Evolutionary conservation across 2,797 vertebrate species (phyloP), one percentile per base, ranked within the genome.

Genomic region (Argya squamiceps): DNA sequence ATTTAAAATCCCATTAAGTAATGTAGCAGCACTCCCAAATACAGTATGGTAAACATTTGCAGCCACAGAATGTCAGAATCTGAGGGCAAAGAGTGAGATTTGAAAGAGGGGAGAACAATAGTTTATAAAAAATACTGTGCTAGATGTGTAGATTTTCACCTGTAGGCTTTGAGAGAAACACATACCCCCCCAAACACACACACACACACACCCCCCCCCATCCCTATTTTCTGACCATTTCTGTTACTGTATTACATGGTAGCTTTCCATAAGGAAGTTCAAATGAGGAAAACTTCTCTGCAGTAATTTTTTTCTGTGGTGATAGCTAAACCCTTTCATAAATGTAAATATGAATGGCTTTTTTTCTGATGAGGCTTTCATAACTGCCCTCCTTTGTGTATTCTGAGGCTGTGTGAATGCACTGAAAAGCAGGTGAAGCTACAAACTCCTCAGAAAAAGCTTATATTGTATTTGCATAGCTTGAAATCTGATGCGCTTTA

Each of bases 181-280:
- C 9, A 11, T 9, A 30, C 18, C 5, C n/a, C n/a, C 8, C 8
- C 41, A 21, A 37, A 44, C 8, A 50, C 37, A 32, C 12, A 29
- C 23, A 3, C 13, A 3, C 6, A 2, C n/a, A n/a, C n/a, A n/a
- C n/a, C n/a, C n/a, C n/a, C n/a, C 3, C 6, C 3, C 3, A 27
- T 6, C 13, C 9, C 10, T 29, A 0, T 60, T 92, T 90, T 84
- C 21, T 41, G 43, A 8, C 53, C 7, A 7, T 53, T 77, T 89
- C 7, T 58, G 10, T 56, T 70, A 44, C 15, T 70, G 1, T 60
- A 44, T 76, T 73, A 17, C 4, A 1, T 5, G 4, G 5, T 41
- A 60, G 36, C 4, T 56, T 87, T 89, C 67, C 21, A 7, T 49
- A 59, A 69, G 39, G 55, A 65, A 37, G 8, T 67, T 86, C n/a